A percentile compares a stretch with the other conserved stretches of the same genome.
These are phyloP conservation scores for Acanthopleura granulata DNA, from an alignment of 2,888 invertebrate species.

Conservation along the genomic window DNA sequence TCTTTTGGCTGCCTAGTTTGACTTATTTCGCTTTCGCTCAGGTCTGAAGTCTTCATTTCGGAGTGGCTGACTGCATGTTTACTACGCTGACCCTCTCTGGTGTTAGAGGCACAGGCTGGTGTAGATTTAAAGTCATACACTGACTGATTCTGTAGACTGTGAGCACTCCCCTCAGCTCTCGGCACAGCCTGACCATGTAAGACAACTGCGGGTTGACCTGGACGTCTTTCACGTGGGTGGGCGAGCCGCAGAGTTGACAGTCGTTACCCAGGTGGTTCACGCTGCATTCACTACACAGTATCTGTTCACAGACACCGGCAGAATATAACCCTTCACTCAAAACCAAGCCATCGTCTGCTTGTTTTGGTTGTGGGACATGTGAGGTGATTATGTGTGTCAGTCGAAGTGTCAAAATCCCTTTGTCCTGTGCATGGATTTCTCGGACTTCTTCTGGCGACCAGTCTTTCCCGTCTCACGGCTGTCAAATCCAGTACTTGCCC, in stretches of 20 bases:
- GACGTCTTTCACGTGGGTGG: constrained; percentile 55
- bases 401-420: no score
- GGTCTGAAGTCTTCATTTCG: background rate
- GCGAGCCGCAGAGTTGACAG: constrained; percentile 58
- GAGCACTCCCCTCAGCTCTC: constrained; percentile 64
- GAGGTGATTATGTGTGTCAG: no score
- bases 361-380: no score
- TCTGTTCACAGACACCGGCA: no score
- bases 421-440: no score
- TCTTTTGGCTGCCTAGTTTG: background rate
- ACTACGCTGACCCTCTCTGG: no score
- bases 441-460: no score
- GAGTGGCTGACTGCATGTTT: background rate
- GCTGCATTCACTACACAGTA: constrained; percentile 50
- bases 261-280: constrained; percentile 40
- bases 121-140: no score
- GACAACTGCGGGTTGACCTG: constrained; percentile 54
- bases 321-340: no score
- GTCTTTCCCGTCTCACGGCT: no score
- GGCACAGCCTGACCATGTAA: constrained; percentile 55
- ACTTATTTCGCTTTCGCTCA: background rate
- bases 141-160: background rate
- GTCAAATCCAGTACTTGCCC: background rate
- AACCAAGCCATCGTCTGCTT: no score
- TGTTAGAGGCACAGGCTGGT: no score